These are phyloP conservation scores for Pachydiplax longipennis DNA, from an alignment of 2,888 invertebrate genomes.

Conservation along the genomic window DNA sequence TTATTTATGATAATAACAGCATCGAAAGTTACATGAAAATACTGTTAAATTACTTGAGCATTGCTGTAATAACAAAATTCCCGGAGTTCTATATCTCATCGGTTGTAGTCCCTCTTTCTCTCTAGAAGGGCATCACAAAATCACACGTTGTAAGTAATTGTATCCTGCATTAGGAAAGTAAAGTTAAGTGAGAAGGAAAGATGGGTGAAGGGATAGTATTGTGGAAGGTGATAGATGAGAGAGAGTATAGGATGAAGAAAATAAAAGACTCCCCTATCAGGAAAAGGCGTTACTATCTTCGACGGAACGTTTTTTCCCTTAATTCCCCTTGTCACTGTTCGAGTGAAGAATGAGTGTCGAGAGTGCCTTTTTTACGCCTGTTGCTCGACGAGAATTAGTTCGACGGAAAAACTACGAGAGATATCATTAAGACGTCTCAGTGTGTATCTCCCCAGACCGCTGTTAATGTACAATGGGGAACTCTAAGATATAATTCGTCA, in stretches of 20 bases:
- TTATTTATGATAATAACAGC: too few relatives aligned
- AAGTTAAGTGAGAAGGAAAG: neutral
- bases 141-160: too few relatives aligned
- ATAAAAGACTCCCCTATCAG: neutral
- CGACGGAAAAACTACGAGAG: neutral
- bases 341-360: neutral
- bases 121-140: too few relatives aligned
- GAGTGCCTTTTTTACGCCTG: neutral
- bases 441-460: too few relatives aligned
- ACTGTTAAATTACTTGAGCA: too few relatives aligned
- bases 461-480: too few relatives aligned
- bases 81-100: too few relatives aligned
- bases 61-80: too few relatives aligned
- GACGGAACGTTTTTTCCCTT: neutral
- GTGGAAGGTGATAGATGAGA: neutral
- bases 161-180: too few relatives aligned
- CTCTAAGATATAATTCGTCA: too few relatives aligned
- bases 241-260: neutral
- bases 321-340: neutral
- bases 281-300: neutral
- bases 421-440: neutral
- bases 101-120: too few relatives aligned
- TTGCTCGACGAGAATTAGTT: neutral
- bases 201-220: neutral
- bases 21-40: too few relatives aligned